Conservation (phyloP, 35 echinoderm and acorn worm genomes). For the Lytechinus pictus region DNA sequence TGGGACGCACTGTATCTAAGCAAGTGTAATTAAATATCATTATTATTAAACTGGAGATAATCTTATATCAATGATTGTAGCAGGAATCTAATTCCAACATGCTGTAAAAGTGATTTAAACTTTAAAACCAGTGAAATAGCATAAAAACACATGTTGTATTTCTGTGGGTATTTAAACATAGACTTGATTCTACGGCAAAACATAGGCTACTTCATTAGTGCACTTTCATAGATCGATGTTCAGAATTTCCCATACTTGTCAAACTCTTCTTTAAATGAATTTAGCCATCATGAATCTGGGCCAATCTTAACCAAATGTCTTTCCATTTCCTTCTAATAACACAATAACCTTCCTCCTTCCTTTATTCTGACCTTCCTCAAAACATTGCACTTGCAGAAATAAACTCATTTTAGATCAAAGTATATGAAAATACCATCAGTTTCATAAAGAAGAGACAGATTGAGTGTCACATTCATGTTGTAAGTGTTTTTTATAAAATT, state of each 20-base stretch:
- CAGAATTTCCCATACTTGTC: not conserved
- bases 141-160: too few species aligned
- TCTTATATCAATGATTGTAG: too few species aligned
- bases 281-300: not conserved
- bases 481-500: not conserved
- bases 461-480: not conserved
- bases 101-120: too few species aligned
- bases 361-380: not conserved
- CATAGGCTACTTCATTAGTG: not conserved
- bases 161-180: too few species aligned
- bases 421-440: not conserved
- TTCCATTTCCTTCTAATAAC: not conserved
- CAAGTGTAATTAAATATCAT: too few species aligned
- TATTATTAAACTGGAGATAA: too few species aligned
- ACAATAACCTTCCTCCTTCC: not conserved
- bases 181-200: too few species aligned
- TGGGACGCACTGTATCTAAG: too few species aligned
- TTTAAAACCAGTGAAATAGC: too few species aligned
- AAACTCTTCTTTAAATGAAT: not conserved
- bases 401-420: too few species aligned
- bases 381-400: not conserved
- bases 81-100: too few species aligned
- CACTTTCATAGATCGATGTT: not conserved
- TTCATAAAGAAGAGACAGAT: not conserved
- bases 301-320: conserved; percentile 1